These are phyloP conservation scores for Tachina grossa DNA, from an alignment of 2,888 invertebrate species.

Conservation along the genomic window DNA sequence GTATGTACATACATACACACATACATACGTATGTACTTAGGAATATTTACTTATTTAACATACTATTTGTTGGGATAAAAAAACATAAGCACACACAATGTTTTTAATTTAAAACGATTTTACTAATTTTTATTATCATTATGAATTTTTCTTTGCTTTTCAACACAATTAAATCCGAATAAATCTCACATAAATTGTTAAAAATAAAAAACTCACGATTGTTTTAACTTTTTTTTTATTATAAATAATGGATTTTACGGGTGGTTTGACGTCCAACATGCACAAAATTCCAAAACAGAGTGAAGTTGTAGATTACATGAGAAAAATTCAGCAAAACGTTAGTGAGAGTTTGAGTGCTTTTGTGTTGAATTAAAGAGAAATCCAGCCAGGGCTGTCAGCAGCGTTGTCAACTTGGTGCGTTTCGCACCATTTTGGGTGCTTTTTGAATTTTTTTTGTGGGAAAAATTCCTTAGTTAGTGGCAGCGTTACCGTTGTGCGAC, in stretches of 20 bases:
- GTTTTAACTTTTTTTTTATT: neutral
- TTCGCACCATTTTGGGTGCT: too few relatives aligned
- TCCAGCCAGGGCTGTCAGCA: neutral
- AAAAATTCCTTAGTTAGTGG: too few relatives aligned
- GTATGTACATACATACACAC: neutral
- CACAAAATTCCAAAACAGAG: conserved; percentile 59
- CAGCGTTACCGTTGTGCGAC: too few relatives aligned
- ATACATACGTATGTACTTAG: neutral
- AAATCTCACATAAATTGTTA: conserved; percentile 17
- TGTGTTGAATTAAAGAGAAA: conserved; percentile 33
- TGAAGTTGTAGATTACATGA: conserved; percentile 53
- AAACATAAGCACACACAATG: neutral
- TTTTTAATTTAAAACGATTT: neutral
- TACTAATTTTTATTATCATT: neutral
- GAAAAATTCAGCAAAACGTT: conserved; percentile 47
- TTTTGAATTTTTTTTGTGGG: too few relatives aligned
- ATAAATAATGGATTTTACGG: neutral
- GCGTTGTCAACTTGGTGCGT: too few relatives aligned
- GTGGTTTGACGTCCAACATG: conserved; percentile 38
- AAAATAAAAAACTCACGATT: conserved; percentile 31
- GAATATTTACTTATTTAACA: neutral
- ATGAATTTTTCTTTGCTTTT: conserved; percentile 2
- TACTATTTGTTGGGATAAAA: neutral
- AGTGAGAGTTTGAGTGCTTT: conserved; percentile 61
- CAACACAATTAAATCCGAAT: neutral